These are phyloP conservation scores for Astropecten irregularis DNA, from an alignment of 53 echinoderm and acorn worm species.

Conservation along the genomic window DNA sequence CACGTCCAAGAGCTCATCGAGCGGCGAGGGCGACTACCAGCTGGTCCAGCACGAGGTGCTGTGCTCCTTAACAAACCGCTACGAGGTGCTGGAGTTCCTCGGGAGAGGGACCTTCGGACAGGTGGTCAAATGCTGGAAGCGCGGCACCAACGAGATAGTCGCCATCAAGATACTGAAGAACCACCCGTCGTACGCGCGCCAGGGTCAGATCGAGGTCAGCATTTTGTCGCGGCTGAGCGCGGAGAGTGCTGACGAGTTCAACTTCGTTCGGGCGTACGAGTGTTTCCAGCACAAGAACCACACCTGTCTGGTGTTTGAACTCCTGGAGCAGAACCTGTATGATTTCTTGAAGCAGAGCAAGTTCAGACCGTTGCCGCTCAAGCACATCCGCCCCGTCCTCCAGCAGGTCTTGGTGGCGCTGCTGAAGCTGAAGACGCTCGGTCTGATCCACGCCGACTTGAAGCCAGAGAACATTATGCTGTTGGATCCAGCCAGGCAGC, in stretches of 20 bases:
- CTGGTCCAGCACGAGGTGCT: constrained; percentile 96
- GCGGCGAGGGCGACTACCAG: constrained; percentile 96
- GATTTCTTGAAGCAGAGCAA: constrained; percentile 99
- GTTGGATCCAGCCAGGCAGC: constrained; percentile 90
- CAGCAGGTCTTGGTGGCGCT: constrained; percentile 97
- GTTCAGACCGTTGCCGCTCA: constrained; percentile 93
- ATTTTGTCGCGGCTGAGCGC: constrained; percentile 92
- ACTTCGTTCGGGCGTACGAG: constrained; percentile 97
- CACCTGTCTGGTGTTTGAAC: constrained; percentile 97
- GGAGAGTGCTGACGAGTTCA: constrained; percentile 97
- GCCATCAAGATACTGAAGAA: constrained; percentile 99
- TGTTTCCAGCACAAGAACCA: constrained; percentile 99
- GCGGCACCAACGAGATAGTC: constrained; percentile 99
- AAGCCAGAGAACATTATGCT: constrained; percentile 99
- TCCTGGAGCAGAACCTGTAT: constrained; percentile 96
- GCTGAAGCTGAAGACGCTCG: constrained; percentile 90
- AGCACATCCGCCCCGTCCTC: constrained; percentile 94
- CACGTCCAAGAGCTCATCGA: constrained; percentile 79
- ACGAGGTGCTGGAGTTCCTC: constrained; percentile 95
- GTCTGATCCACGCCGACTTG: constrained; percentile 95
- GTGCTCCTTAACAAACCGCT: constrained; percentile 94
- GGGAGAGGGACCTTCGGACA: constrained; percentile 98
- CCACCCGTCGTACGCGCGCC: constrained; percentile 97
- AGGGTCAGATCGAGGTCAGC: constrained; percentile 98
- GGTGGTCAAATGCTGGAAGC: constrained; percentile 99